Evolutionary conservation across 37 sponge, comb jelly and placozoan species (phyloP), one percentile per base, ranked within the genome.

Genomic region (Oscarella lobularis): DNA sequence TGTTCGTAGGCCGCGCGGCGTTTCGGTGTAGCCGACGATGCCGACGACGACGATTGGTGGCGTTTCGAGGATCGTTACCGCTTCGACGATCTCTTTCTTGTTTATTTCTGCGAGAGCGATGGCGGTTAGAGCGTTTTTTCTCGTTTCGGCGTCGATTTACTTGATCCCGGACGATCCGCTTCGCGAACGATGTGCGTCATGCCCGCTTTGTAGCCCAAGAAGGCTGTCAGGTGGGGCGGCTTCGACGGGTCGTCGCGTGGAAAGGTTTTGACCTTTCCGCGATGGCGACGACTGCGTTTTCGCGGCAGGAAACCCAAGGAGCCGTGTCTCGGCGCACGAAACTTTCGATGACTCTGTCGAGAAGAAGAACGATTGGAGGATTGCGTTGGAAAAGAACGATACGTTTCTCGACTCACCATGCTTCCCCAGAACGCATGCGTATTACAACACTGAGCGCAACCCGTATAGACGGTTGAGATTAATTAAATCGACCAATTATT

Each of bases 131-230:
- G 60, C 14, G 9, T 48, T 27, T 9, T 9, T 20, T 20, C 60
- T 20, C 20, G 60, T 9, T 9, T 48, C 14, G 60, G 60, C 14
- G 60, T 4, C 5, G 37, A 79, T 90, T 96, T 78, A 96, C 97
- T 91, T 66, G 99, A 85, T 37, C 96, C 99, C 39, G 87, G 83
- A 48, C 95, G 68, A 70, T 91, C 89, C 67, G 85, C 80, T 20
- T 98, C 99, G 1, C 99, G 74, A 3, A 98, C 82, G 66, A 94
- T 85, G 85, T 98, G 99, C 0, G 99, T 95, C 99, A 98, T 98
- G 33, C 99, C 99, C 33, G 99, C 99, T 74, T 98, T 98, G 87
- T 94, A 94, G 27, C 92, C 99, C 87, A 94, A 85, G 86, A 87
- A 98, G 38, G 99, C 99, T 0, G 99, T 98, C 40, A 98, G 86